These are phyloP conservation scores for Sympetrum striolatum DNA, from an alignment of 2,888 invertebrate genomes.

Conservation along the genomic window DNA sequence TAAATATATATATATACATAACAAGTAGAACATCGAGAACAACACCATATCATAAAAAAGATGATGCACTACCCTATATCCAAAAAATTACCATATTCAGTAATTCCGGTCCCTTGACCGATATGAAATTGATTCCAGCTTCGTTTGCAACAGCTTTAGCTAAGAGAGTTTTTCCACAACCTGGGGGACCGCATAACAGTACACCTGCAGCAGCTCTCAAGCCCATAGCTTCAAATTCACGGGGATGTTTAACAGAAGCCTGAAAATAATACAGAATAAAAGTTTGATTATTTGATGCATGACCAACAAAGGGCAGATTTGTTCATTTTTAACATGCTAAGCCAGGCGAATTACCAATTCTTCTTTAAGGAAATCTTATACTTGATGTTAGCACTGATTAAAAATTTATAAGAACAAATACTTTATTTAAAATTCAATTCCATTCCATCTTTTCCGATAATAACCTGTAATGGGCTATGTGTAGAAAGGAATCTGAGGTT, in stretches of 20 bases:
- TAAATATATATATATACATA: neutral
- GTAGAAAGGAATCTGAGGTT: too few relatives aligned
- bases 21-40: too few relatives aligned
- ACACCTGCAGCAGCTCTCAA: constrained; percentile 86
- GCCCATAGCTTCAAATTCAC: constrained; percentile 79
- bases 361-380: too few relatives aligned
- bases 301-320: too few relatives aligned
- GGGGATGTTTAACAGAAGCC: constrained; percentile 90
- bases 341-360: too few relatives aligned
- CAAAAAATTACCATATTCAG: constrained; percentile 83
- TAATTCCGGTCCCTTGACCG: constrained; percentile 97
- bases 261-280: constrained; percentile 55
- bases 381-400: too few relatives aligned
- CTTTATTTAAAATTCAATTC: too few relatives aligned
- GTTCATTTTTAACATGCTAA: too few relatives aligned
- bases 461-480: too few relatives aligned
- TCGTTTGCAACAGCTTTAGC: constrained; percentile 99
- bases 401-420: too few relatives aligned
- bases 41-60: constrained; percentile 50
- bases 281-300: neutral
- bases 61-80: constrained; percentile 44
- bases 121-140: constrained; percentile 97
- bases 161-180: constrained; percentile 93
- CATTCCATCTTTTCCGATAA: too few relatives aligned
- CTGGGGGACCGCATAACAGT: constrained; percentile 95